phyloP scores from a whole-genome alignment of 2,113 vertebrate genomes.

The Heteronetta atricapilla region DNA sequence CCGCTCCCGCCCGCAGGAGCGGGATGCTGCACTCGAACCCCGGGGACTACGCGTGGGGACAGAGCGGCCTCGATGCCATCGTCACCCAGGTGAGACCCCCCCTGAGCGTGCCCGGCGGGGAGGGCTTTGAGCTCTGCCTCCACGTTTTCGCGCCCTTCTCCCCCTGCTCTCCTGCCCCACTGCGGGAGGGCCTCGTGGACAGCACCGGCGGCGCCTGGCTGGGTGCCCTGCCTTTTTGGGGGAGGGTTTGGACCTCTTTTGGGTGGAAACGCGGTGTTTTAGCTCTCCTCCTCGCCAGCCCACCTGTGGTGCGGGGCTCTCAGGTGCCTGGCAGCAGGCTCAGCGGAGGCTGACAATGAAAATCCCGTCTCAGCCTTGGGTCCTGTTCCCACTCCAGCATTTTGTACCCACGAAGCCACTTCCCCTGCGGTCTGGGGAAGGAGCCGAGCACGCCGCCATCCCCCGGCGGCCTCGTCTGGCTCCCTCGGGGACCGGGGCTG shows the following conservation, averaged over 20 bases:
- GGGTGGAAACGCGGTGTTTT: background rate
- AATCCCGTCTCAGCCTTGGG: background rate
- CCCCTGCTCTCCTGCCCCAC: background rate
- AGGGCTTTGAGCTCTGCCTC: background rate
- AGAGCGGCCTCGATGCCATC: constrained; percentile 94
- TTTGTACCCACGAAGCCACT: background rate
- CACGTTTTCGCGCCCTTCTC: background rate
- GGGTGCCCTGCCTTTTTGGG: background rate
- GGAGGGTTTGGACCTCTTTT: fast-evolving
- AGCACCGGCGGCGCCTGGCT: fast-evolving
- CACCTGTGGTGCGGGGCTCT: fast-evolving
- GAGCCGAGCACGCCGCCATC: background rate
- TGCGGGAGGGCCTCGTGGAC: background rate
- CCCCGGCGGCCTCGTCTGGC: background rate
- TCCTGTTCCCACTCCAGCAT: fast-evolving
- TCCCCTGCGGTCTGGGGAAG: background rate
- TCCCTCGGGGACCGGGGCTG: background rate
- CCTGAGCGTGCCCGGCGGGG: too few species aligned
- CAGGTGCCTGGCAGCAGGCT: background rate
- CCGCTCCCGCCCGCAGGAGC: constrained; percentile 79
- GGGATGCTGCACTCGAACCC: constrained; percentile 97
- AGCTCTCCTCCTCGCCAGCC: background rate
- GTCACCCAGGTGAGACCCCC: constrained; percentile 91
- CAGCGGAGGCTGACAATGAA: background rate
- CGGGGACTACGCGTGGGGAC: constrained; percentile 96